Base-by-base conservation (phyloP, 2,797 vertebrate genomes). In the Helostoma temminkii region DNA sequence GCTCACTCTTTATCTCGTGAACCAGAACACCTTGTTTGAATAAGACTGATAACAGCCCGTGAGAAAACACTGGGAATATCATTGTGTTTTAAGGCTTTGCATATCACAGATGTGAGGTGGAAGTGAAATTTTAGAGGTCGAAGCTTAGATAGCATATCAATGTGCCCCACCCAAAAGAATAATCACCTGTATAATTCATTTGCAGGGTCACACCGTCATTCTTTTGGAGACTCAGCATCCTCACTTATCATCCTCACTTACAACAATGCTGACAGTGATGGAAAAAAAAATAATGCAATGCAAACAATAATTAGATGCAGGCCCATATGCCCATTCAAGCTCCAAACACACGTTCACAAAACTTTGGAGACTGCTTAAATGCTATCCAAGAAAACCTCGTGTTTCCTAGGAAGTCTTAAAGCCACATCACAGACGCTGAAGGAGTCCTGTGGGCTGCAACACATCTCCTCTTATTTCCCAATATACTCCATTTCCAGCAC, bases 351-450 rank as follows among this genome's bases (percentile, higher is more conserved):
- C 34, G 16, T 55, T 78, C 12, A 6, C 66, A 65, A 85, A 84
- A 80, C 78, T 69, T 66, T 47, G 59, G 76, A 66, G 78, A 83
- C 83, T 46, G 61, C 76, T 82, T 83, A 80, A 88, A 80, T 43
- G 65, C 73, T 82, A 76, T 88, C 86, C 89, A 88, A 91, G 84
- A 85, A 91, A 82, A 86, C 83, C 67, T 74, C 82, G 83, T 84
- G 76, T 89, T 91, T 86, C 83, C 73, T 53, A 66, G 88, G 86
- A 90, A 90, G 83, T 82, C 81, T 81, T 62, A 48, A 79, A 88
- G 87, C 91, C 92, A 93, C 91, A 91, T 93, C 90, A 92, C 83
- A 91, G 87, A 53, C 65, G 56, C 59, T n/a, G 62, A 86, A 78
- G 78, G 86, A 88, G 85, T n/a, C 80, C 87, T 88, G 82, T 88